Evolutionary conservation across 2,888 invertebrate genomes (phyloP), one percentile per base, ranked within the genome.

Genomic region (Heteromyza rotundicornis): DNA sequence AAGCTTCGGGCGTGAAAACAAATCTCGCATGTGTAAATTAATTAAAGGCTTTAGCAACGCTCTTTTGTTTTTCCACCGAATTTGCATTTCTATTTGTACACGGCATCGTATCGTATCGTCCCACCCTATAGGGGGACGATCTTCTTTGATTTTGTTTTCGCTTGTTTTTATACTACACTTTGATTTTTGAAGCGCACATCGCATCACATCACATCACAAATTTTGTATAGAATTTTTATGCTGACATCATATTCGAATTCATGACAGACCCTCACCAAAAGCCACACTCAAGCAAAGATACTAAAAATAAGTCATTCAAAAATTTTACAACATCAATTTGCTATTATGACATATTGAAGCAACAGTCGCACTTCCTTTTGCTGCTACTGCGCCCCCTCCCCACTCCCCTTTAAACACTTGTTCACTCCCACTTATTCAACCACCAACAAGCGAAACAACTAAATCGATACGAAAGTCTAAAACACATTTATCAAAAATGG

Each of bases 401-500:
- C 40, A n/a, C 40, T 40, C 10, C n/a, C 40, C 27, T n/a, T n/a
- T n/a, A n/a, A 27, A 27, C 7, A 27, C 27, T 10, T 27, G 7
- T 5, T 27, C 27, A 10, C 27, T 27, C 27, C 27, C n/a, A n/a
- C n/a, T n/a, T n/a, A n/a, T n/a, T n/a, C n/a, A n/a, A n/a, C n/a
- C n/a, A n/a, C n/a, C n/a, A n/a, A n/a, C n/a, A n/a, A n/a, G n/a
- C n/a, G n/a, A 27, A 27, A 27, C 40, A 27, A 17, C 62, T 47
- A 61, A 56, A 56, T 49, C 65, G 61, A 65, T 71, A 62, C 63
- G 63, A 70, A 72, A 68, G 68, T 68, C 73, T 57, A 71, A 74
- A 74, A 74, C 76, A 68, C 74, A 74, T 74, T 74, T 75, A 74
- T 74, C 74, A 74, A 70, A 70, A 65, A 68, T 68, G 67, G 50